Base-by-base conservation (phyloP, 2,797 vertebrate species). In the Heterohyrax brucei region DNA sequence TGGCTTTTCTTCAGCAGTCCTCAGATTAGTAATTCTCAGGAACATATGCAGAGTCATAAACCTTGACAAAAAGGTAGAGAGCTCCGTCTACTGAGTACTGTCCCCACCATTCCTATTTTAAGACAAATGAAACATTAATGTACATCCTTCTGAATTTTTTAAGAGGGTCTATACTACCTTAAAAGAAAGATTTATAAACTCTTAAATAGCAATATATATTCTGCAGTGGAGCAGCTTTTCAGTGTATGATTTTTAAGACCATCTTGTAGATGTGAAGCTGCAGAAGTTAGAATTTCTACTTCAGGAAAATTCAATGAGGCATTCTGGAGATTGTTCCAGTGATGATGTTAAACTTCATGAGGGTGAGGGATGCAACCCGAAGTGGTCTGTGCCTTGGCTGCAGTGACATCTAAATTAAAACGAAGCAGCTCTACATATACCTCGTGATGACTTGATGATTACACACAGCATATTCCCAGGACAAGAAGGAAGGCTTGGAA, bases 261-360 rank as follows among this genome's bases (percentile, higher is more conserved):
- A 7, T 95, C 85, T 87, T 81, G 75, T 66, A 62, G 44, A 56
- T 33, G 39, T n/a, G 75, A 85, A 79, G 77, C 70, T 64, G n/a
- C 19, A 76, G 79, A 59, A 62, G 85, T 95, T 44, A 44, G 50
- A 91, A 70, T 93, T 94, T 3, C 18, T 91, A 0, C 79, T 48
- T 33, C 14, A n/a, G 53, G 76, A 5, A 48, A 48, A 5, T 68
- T 88, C 59, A 14, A 8, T 70, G 46, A 91, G 48, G 68, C 59
- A 10, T 50, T 64, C 5, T 0, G 6, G 26, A 72, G 64, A 85
- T 9, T 33, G 24, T 46, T 12, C 7, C 26, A 7, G 28, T 3
- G 2, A 48, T 82, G 85, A 28, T 78, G 4, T 5, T 46, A 26
- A 61, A 80, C 22, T 7, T 26, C 1, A 1, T n/a, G 26, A 68